Evolutionary conservation across 2,113 vertebrate genomes (phyloP), one percentile per base, ranked within the genome.

Genomic region (Phyllostomus hastatus): DNA sequence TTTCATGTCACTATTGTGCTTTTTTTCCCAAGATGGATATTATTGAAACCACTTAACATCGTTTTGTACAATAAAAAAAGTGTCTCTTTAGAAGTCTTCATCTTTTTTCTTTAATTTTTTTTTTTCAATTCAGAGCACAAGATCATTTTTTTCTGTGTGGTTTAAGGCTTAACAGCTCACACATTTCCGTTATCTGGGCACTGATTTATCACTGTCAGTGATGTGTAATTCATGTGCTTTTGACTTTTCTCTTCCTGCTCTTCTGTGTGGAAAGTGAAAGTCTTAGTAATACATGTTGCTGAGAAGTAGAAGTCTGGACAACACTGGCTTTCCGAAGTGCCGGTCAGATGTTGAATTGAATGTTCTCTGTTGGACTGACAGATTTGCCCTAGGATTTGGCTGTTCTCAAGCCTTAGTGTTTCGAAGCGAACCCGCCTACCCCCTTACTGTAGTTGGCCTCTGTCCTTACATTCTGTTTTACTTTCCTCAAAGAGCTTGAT

Each of bases 331-430:
- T 70, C 28, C 54, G 22, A 31, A 6, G 22, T 15, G 2, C 1
- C 10, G 17, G 48, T 22, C 33, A 5, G 24, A 28, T 54, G 4
- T 19, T 24, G 38, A 15, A 14, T n/a, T 10, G 17, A 33, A 3
- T 19, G 8, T 0, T 31, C 64, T 41, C 66, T 52, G 28, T 7
- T n/a, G 73, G 31, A 16, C 52, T 0, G 24, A 5, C 31, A 67
- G 38, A 6, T 48, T 35, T 31, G 31, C 28, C 20, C 35, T 11
- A 20, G 67, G n/a, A 17, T 35, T n/a, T 4, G 0, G 35, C 54
- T 11, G 0, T 35, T 57, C 26, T 12, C 5, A 33, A 50, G 8
- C 66, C 43, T 80, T 17, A 0, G 11, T n/a, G 0, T 72, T 12
- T n/a, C n/a, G 5, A 19, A 10, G 66, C 9, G 7, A 38, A 2